Base-by-base conservation (phyloP, 35 echinoderm and acorn worm genomes). In the Acanthaster planci region DNA sequence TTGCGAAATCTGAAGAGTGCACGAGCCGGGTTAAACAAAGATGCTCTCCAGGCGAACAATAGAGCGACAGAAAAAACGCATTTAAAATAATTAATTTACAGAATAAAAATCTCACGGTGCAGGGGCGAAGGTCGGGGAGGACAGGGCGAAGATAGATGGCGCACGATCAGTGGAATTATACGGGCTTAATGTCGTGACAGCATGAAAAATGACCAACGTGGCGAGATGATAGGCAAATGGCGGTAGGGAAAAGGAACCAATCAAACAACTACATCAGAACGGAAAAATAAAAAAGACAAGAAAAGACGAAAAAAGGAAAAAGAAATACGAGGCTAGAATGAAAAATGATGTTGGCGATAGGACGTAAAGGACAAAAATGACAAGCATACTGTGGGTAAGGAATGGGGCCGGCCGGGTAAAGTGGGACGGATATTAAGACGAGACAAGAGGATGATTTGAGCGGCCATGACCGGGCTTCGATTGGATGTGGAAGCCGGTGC, bases 21-120 rank as follows among this genome's bases (percentile, higher is more conserved):
- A 72, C 64, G 64, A 72, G 64, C 9, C 64, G 64, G 64, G 64
- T 72, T 72, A 72, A 72, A 72, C 64, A 72, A 72, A 72, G 64
- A 72, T 72, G 34, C 64, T 34, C 60, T 34, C 64, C 30, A 72
- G 14, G 22, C 64, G 3, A 10, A 72, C 64, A 72, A 72, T 31
- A 72, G 64, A 72, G 64, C 64, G 26, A 72, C 64, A 72, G 64
- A 72, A 72, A n/a, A 47, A 72, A 72, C 34, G 29, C 64, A 72
- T 72, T 72, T 72, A 72, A 72, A 72, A 72, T 72, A 72, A 72
- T 72, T 72, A 72, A 72, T 72, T 72, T 72, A 72, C 23, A 26
- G 64, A 72, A 72, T 72, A 72, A 72, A 72, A 72, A 72, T 35
- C 42, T 72, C 64, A 72, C 64, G 14, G 26, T 34, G 64, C 26